phyloP scores from a whole-genome alignment of 2,797 vertebrate genomes.

The Pteronotus mesoamericanus region DNA sequence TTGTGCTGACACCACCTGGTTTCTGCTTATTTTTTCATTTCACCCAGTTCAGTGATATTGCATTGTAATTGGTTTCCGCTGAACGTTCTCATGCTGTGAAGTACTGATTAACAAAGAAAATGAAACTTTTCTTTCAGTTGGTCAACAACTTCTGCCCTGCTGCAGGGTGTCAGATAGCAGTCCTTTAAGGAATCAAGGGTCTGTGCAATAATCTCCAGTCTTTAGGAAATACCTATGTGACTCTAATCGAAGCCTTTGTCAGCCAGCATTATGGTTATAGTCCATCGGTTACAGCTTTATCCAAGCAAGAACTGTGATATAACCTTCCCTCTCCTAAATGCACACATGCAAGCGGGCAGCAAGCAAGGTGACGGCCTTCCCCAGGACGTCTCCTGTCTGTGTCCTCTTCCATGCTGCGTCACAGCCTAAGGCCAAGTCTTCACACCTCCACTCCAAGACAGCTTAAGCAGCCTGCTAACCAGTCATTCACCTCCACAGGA shows the following conservation, averaged over 20 bases:
- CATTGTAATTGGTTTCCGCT: conserved; percentile 57
- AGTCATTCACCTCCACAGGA: not conserved
- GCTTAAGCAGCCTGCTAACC: not conserved
- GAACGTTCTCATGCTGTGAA: conserved; percentile 24
- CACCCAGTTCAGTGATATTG: not conserved
- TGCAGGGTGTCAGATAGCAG: not conserved
- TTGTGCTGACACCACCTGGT: not conserved
- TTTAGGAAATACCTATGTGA: not conserved
- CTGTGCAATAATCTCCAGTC: not conserved
- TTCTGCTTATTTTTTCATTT: conserved; percentile 62
- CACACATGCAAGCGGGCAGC: not conserved
- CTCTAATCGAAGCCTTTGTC: not conserved
- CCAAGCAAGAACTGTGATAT: not conserved
- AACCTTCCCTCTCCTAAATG: not conserved
- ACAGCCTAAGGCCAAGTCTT: not conserved
- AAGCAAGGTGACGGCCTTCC: not conserved
- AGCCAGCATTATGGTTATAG: not conserved
- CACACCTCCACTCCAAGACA: not conserved
- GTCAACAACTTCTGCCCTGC: not conserved
- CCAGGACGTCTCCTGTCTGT: rapidly evolving
- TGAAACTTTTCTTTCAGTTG: conserved; percentile 22
- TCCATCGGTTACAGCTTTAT: not conserved
- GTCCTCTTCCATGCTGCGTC: not conserved
- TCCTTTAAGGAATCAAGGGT: not conserved
- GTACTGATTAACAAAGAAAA: conserved; percentile 31